A percentile compares a stretch with the other conserved stretches of the same genome.
These are phyloP conservation scores for Pseudorectes ferrugineus DNA, from an alignment of 2,113 vertebrate genomes.

Conservation along the genomic window DNA sequence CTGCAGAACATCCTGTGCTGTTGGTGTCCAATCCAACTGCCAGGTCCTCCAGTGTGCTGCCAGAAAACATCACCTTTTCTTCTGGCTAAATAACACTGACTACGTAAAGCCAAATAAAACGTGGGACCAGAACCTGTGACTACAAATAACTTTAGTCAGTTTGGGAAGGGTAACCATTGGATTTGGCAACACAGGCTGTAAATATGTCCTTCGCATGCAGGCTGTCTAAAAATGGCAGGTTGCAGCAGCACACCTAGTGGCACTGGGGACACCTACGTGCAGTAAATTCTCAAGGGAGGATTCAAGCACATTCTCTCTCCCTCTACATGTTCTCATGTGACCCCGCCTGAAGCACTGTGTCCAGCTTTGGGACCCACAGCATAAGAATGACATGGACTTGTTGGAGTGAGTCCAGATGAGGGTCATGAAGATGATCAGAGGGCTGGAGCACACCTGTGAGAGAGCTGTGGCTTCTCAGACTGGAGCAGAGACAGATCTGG, in stretches of 20 bases:
- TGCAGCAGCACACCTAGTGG: background rate
- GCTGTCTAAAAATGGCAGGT: background rate
- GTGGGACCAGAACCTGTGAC: background rate
- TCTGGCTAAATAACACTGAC: background rate
- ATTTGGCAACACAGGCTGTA: background rate
- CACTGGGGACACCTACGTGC: background rate
- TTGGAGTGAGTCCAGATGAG: background rate
- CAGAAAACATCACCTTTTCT: background rate
- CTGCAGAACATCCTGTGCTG: background rate
- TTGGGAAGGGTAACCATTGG: background rate
- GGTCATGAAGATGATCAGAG: background rate
- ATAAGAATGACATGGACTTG: background rate
- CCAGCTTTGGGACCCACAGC: background rate
- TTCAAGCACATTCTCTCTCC: background rate
- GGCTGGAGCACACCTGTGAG: background rate
- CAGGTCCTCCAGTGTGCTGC: rapidly evolving
- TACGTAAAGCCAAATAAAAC: rapidly evolving
- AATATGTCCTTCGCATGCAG: rapidly evolving
- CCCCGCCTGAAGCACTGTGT: background rate
- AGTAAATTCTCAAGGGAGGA: background rate
- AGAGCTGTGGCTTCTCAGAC: background rate
- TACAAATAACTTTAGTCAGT: background rate
- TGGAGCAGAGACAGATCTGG: background rate
- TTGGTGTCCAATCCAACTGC: background rate
- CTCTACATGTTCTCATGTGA: no score